Percentiles rank a stretch among this genome's conserved stretches.
phyloP scores from a whole-genome alignment of 2,888 invertebrate genomes.

The Dicranocentrus wangi region DNA sequence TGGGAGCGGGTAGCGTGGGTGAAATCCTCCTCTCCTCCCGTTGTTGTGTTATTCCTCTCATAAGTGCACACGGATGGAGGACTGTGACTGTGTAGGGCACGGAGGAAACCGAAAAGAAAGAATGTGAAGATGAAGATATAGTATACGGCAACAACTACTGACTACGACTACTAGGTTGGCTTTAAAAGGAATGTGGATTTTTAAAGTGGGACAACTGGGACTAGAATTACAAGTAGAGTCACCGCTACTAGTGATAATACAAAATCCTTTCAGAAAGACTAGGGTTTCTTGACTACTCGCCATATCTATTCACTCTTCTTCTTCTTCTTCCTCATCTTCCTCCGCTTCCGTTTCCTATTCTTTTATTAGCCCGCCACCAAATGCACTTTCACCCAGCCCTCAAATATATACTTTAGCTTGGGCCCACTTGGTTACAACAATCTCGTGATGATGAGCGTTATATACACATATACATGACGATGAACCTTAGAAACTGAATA shows the following conservation, averaged over 20 bases:
- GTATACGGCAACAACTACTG: no score
- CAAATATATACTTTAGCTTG: no score
- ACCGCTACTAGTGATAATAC: slow-evolving; percentile 24
- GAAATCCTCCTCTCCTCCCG: no score
- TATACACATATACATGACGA: no score
- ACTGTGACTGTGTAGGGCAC: not conserved
- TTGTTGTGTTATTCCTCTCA: not conserved
- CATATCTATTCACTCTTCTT: not conserved
- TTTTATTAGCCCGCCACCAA: slow-evolving; percentile 11
- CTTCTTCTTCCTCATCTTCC: not conserved
- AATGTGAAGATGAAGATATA: slow-evolving; percentile 36
- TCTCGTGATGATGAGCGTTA: slow-evolving; percentile 30
- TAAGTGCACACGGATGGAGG: not conserved
- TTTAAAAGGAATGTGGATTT: slow-evolving; percentile 54
- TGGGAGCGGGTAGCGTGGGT: no score
- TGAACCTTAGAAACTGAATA: slow-evolving; percentile 33
- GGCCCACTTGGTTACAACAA: slow-evolving; percentile 14
- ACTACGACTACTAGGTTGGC: no score
- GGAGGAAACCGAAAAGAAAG: not conserved
- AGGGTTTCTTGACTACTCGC: slow-evolving; percentile 47
- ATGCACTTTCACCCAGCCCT: slow-evolving; percentile 6
- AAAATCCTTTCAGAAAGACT: slow-evolving; percentile 13
- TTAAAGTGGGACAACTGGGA: slow-evolving; percentile 60
- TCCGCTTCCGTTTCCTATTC: slow-evolving; percentile 32
- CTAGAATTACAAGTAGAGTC: slow-evolving; percentile 50